A percentile compares a stretch with the other conserved stretches of the same genome.
These are phyloP conservation scores for Morus bassanus DNA, from an alignment of 2,797 vertebrate genomes.

Conservation along the genomic window DNA sequence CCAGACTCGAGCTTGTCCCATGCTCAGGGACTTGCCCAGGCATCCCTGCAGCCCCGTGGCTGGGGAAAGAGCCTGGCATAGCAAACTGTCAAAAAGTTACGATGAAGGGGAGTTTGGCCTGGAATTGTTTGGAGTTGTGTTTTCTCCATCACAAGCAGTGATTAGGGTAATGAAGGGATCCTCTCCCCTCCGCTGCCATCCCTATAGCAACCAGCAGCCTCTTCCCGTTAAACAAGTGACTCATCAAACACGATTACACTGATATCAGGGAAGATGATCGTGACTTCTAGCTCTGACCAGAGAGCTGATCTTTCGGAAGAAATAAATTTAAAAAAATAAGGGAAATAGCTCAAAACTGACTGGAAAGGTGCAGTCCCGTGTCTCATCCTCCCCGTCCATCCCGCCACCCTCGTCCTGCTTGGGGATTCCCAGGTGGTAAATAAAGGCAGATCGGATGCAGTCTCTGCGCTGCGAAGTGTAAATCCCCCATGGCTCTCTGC, in stretches of 20 bases:
- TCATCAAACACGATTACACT: constrained; percentile 7
- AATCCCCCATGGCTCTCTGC: background rate
- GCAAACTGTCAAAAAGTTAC: fast-evolving
- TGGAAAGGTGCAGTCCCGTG: background rate
- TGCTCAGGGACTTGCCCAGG: background rate
- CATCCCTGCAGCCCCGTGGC: background rate
- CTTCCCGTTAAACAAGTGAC: constrained; percentile 45
- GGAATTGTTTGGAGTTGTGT: background rate
- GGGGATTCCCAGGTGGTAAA: background rate
- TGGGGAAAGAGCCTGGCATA: fast-evolving
- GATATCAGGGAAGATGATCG: background rate
- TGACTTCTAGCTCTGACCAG: background rate
- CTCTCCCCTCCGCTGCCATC: constrained; percentile 45
- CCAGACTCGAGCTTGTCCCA: background rate
- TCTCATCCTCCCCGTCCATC: fast-evolving
- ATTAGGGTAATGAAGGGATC: constrained; percentile 5
- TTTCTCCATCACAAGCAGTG: background rate
- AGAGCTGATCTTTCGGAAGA: background rate
- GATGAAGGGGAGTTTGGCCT: background rate
- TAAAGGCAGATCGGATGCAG: background rate
- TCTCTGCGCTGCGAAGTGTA: background rate
- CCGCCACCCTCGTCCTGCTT: fast-evolving
- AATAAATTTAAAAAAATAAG: background rate
- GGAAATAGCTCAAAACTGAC: background rate
- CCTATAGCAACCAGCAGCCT: constrained; percentile 64